Evolutionary conservation across 2,797 vertebrate genomes (phyloP), one percentile per base, ranked within the genome.

Genomic region (Ataeniobius toweri): DNA sequence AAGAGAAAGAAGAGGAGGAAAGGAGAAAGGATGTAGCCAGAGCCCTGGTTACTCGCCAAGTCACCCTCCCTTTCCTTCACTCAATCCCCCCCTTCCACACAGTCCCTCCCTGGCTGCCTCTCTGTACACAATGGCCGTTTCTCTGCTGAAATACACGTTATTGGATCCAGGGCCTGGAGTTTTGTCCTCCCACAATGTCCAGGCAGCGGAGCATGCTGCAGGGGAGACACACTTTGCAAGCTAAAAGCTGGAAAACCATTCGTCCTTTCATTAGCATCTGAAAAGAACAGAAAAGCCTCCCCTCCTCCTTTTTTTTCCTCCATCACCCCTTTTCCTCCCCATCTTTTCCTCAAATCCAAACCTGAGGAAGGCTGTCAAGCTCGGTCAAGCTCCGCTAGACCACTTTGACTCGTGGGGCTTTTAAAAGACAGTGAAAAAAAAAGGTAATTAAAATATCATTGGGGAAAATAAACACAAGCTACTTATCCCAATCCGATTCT

Each of bases 91-190:
- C 85, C 86, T 76, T 77, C 51, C 74, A 89, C 86, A 91, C 90
- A 90, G 88, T 89, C 90, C 90, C 92, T 93, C 91, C 92, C 91
- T 55, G 87, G 84, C 91, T 92, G 90, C 91, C 90, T 93, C 88
- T 85, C 81, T 87, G 90, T 86, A 94, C 92, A 95, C 95, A 96
- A 96, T 95, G 94, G 94, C 92, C 58, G 93, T 93, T 95, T 95
- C 95, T 95, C 95, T 95, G 93, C 93, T 95, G 95, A 95, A 95
- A 95, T 96, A 95, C 95, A 95, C 94, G 94, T 96, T 95, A 95
- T 95, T 96, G 95, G 95, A 95, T 95, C 94, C 94, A 88, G 89
- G 91, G 94, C 91, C 91, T 89, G 89, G 90, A 95, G 94, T 95
- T 96, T 96, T 96, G 95, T 96, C 93, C 93, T 95, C 94, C 92